These are phyloP conservation scores for Anoplius nigerrimus DNA, from an alignment of 2,888 invertebrate species.

Conservation along the genomic window DNA sequence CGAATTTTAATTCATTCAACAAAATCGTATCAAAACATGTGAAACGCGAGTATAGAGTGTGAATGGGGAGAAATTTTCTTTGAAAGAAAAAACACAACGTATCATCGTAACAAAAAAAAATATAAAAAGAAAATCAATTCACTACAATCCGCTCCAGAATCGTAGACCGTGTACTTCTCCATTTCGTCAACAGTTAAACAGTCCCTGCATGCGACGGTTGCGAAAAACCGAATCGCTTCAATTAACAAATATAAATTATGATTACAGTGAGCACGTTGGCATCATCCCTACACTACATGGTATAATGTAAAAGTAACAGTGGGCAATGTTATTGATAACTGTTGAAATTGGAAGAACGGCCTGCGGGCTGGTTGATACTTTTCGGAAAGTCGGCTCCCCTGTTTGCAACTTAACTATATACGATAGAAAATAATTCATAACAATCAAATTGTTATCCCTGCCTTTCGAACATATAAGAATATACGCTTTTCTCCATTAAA, in stretches of 20 bases:
- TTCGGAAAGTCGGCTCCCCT: slow-evolving; percentile 23
- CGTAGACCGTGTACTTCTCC: slow-evolving; percentile 70
- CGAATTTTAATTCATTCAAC: slow-evolving; percentile 70
- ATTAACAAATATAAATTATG: slow-evolving; percentile 59
- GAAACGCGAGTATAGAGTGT: slow-evolving; percentile 54
- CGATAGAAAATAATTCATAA: slow-evolving; percentile 39
- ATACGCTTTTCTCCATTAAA: slow-evolving; percentile 41
- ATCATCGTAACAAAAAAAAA: slow-evolving; percentile 63
- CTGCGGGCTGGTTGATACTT: slow-evolving; percentile 35
- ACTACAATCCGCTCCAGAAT: slow-evolving; percentile 70
- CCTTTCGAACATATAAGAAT: slow-evolving; percentile 19
- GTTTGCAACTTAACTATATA: slow-evolving; percentile 33
- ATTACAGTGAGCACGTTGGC: slow-evolving; percentile 49
- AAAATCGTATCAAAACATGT: slow-evolving; percentile 71
- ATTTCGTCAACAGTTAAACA: slow-evolving; percentile 72
- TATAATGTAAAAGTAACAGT: slow-evolving; percentile 63
- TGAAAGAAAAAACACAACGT: slow-evolving; percentile 58
- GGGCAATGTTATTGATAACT: slow-evolving; percentile 46
- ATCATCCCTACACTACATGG: slow-evolving; percentile 57
- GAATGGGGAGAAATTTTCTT: slow-evolving; percentile 41
- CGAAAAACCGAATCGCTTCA: slow-evolving; percentile 40
- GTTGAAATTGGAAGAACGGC: slow-evolving; percentile 48
- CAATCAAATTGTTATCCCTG: slow-evolving; percentile 41
- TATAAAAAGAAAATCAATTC: slow-evolving; percentile 64
- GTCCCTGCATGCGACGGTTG: slow-evolving; percentile 55